Conservation (phyloP, 2,888 invertebrate species). For the Pterostichus madidus region DNA sequence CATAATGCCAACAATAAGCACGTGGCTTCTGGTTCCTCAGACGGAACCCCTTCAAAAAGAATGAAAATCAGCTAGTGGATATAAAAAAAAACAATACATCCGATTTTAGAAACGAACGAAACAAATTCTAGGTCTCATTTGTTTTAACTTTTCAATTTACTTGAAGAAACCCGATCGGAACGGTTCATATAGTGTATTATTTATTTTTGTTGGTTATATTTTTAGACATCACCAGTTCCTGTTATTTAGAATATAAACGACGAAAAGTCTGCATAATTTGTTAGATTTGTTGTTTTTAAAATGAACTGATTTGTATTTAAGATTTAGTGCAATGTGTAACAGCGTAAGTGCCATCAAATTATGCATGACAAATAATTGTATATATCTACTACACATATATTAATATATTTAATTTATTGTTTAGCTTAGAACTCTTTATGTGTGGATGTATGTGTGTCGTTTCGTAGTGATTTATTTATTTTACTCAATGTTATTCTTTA, state of each 20-base stretch:
- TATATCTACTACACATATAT: slow-evolving; percentile 68
- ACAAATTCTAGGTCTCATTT: slow-evolving; percentile 19
- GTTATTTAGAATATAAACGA: slow-evolving; percentile 51
- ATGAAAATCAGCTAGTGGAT: slow-evolving; percentile 77
- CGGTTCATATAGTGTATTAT: slow-evolving; percentile 23
- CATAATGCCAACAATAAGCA: slow-evolving; percentile 71
- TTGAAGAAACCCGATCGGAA: neutral
- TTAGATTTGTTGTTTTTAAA: slow-evolving; percentile 58
- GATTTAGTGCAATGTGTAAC: slow-evolving; percentile 72
- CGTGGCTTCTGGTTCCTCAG: slow-evolving; percentile 75
- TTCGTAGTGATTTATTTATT: slow-evolving; percentile 50
- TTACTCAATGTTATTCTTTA: slow-evolving; percentile 14
- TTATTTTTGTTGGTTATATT: slow-evolving; percentile 59
- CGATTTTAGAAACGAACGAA: slow-evolving; percentile 68
- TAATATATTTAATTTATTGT: slow-evolving; percentile 64
- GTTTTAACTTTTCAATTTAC: slow-evolving; percentile 2
- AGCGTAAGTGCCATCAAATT: slow-evolving; percentile 74
- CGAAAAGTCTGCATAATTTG: slow-evolving; percentile 62
- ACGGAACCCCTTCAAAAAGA: slow-evolving; percentile 74
- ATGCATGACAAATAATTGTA: slow-evolving; percentile 75
- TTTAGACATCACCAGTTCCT: slow-evolving; percentile 59
- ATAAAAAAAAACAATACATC: slow-evolving; percentile 70
- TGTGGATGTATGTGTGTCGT: slow-evolving; percentile 53
- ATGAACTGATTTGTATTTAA: slow-evolving; percentile 62
- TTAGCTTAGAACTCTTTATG: slow-evolving; percentile 58